Percentiles rank a stretch among this genome's conserved stretches.
Conservation (phyloP, 2,797 vertebrate species). For the Girardinus metallicus region DNA sequence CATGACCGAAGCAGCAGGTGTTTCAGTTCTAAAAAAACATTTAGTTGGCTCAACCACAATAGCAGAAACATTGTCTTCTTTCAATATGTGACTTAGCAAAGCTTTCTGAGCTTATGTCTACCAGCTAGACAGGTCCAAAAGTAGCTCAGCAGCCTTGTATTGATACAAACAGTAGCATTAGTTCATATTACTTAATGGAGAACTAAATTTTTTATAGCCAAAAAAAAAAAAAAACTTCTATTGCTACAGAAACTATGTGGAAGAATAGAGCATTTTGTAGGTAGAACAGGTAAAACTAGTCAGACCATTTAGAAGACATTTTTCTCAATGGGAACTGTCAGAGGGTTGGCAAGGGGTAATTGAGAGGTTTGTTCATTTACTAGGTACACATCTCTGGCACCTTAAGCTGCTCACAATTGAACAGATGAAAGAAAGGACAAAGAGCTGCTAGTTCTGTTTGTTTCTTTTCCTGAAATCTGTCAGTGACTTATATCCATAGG, state of each 20-base stretch:
- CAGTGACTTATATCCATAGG: slow-evolving; percentile 20
- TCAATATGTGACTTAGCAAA: slow-evolving; percentile 33
- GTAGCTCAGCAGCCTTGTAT: slow-evolving; percentile 58
- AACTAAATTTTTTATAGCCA: slow-evolving; percentile 80
- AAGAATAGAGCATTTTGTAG: slow-evolving; percentile 58
- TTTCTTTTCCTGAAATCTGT: slow-evolving; percentile 42
- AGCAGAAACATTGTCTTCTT: slow-evolving; percentile 8
- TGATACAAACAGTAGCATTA: slow-evolving; percentile 70
- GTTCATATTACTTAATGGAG: slow-evolving; percentile 75
- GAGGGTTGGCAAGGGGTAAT: slow-evolving; percentile 46
- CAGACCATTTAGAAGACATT: slow-evolving; percentile 69
- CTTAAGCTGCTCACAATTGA: slow-evolving; percentile 63
- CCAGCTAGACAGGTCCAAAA: slow-evolving; percentile 72
- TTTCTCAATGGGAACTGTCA: slow-evolving; percentile 75
- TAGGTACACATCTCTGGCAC: slow-evolving; percentile 66
- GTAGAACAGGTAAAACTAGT: slow-evolving; percentile 79
- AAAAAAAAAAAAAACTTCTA: slow-evolving; percentile 49
- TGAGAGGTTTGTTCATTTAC: slow-evolving; percentile 48
- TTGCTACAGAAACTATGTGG: slow-evolving; percentile 76
- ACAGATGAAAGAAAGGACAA: slow-evolving; percentile 33
- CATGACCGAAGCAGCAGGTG: slow-evolving; percentile 51
- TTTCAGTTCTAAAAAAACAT: slow-evolving; percentile 52
- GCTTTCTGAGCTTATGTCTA: slow-evolving; percentile 47
- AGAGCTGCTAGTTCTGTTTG: slow-evolving; percentile 40
- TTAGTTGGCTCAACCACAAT: slow-evolving; percentile 3